Evolutionary conservation across 2,888 invertebrate genomes (phyloP).

Genomic region (Archaeoteleia sp.): DNA sequence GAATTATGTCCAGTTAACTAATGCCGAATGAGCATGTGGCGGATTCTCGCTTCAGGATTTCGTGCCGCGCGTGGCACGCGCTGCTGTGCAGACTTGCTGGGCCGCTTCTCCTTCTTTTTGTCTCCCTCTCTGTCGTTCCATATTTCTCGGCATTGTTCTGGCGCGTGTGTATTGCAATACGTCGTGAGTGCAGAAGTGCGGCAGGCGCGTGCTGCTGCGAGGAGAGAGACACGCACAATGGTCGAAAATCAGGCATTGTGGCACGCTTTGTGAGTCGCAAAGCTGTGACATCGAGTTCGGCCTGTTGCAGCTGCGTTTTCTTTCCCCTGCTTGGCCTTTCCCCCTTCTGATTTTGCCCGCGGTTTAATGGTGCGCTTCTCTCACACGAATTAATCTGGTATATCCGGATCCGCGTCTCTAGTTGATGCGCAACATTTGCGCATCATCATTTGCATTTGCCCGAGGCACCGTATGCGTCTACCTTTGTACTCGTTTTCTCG

Average conservation of each 20-base stretch:
- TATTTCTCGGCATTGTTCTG: conserved; percentile 36
- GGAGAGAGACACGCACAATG: conserved; percentile 66
- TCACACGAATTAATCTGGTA: conserved; percentile 6
- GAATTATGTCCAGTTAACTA: conserved; percentile 41
- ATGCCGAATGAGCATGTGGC: conserved; percentile 46
- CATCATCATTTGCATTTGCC: no score
- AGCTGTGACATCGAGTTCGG: conserved; percentile 72
- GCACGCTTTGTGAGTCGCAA: conserved; percentile 68
- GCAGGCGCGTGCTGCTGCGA: conserved; percentile 63
- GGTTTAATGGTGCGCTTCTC: conserved; percentile 9
- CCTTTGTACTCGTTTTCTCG: no score
- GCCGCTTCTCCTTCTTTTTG: background rate
- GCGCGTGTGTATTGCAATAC: conserved; percentile 42
- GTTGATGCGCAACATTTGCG: no score
- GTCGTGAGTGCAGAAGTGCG: conserved; percentile 51
- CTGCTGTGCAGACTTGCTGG: conserved; percentile 4
- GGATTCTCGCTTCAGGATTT: conserved; percentile 45
- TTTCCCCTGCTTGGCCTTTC: conserved; percentile 39
- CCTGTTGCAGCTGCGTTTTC: conserved; percentile 65
- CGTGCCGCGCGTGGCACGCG: conserved; percentile 36
- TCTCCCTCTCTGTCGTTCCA: conserved; percentile 6
- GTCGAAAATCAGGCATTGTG: conserved; percentile 72
- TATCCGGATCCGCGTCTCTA: conserved; percentile 9
- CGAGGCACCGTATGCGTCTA: no score
- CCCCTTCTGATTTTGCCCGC: background rate